Base-by-base conservation (phyloP, 2,113 vertebrate species). In the Oryzias javanicus region DNA sequence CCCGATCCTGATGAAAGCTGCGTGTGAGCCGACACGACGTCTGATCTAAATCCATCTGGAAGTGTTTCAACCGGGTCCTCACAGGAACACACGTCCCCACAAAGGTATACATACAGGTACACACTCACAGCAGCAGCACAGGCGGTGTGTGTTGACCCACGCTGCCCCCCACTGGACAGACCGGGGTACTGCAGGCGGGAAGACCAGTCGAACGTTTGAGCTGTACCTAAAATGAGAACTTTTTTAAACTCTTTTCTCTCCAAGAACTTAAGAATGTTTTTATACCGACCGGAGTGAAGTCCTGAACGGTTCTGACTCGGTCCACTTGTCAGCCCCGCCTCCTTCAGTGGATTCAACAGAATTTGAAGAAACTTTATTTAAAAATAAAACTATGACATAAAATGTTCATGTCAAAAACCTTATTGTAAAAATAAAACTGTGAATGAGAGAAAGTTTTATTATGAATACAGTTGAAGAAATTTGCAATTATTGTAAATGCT, bases 151-250 rank as follows among this genome's bases (percentile, higher is more conserved):
- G 44, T 40, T 49, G 29, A 0, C 0, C 4, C 0, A 6, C 1
- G 67, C 22, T n/a, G 45, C 67, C 73, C 80, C 74, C 80, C 7
- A 49, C 57, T 80, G 81, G 67, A 64, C 64, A 42, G 15, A 57
- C 17, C 3, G 2, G 16, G 55, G 1, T 65, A 41, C 66, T 71
- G 73, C 1, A 27, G 35, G 27, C 60, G 19, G 0, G 62, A 45
- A 49, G 52, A 25, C 72, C 66, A 79, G 52, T 59, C 18, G 0
- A 27, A 60, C 17, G 15, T 14, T 35, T 42, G 54, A n/a, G 17
- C 16, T 45, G 55, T 24, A 50, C 42, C 79, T 81, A 55, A 55
- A 48, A 1, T 12, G 4, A 45, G 40, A 17, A 59, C 47, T 2
- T 17, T 58, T 51, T 14, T 44, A 4, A 12, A 17, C 10, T 6